phyloP scores from a whole-genome alignment of 2,113 vertebrate species.

The Thamnophis sirtalis region DNA sequence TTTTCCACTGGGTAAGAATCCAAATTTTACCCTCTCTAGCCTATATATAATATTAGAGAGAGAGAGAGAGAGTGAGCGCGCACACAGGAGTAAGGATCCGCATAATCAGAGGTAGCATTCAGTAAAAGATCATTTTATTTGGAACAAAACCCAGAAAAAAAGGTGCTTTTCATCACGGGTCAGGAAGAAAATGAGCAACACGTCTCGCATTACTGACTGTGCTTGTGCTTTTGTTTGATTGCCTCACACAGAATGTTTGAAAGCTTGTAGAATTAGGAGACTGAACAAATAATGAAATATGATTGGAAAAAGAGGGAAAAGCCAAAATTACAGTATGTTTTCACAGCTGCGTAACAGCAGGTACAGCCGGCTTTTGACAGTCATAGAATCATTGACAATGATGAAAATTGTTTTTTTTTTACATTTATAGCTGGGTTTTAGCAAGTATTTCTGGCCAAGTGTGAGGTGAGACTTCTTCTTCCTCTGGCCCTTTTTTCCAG shows the following conservation, averaged over 20 bases:
- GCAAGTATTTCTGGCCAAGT: constrained; percentile 8
- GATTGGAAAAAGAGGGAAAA: constrained; percentile 9
- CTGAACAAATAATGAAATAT: constrained; percentile 14
- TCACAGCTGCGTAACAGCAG: constrained; percentile 51
- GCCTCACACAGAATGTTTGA: neutral
- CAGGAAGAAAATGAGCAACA: neutral
- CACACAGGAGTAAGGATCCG: neutral
- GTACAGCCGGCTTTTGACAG: constrained; percentile 25
- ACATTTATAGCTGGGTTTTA: constrained; percentile 25
- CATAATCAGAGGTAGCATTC: neutral
- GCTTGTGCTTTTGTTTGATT: neutral
- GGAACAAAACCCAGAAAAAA: neutral
- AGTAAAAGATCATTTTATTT: neutral
- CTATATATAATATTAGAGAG: neutral
- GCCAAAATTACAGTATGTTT: constrained; percentile 36
- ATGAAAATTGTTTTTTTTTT: constrained; percentile 18
- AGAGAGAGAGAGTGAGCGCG: neutral
- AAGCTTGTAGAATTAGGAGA: neutral
- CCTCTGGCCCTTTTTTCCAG: neutral
- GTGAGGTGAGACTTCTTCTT: neutral
- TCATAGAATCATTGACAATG: constrained; percentile 28
- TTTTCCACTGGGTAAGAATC: neutral
- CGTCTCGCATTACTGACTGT: neutral
- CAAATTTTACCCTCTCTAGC: neutral
- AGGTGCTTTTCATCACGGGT: neutral